A percentile compares a stretch with the other conserved stretches of the same genome.
Conservation (phyloP, 2,888 invertebrate species). For the Conops quadrifasciatus region DNA sequence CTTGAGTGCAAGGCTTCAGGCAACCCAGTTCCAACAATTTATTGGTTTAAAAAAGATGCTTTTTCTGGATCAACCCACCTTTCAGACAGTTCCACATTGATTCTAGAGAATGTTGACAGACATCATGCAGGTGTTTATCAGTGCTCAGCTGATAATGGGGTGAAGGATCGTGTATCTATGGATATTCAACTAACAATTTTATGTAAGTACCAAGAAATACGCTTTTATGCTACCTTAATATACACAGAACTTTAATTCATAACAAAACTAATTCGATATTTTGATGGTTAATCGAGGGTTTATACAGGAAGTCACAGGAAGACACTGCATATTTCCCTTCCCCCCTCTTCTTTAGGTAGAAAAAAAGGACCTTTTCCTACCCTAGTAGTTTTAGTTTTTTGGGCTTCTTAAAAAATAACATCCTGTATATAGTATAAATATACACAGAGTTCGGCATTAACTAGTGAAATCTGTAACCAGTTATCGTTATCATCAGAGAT, state of each 20-base stretch:
- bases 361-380: too few relatives aligned
- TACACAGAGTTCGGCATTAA: too few relatives aligned
- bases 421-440: too few relatives aligned
- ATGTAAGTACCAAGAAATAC: conserved; percentile 62
- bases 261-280: conserved; percentile 15
- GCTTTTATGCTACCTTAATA: background rate
- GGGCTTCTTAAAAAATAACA: too few relatives aligned
- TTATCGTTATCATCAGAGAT: too few relatives aligned
- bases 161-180: conserved; percentile 67
- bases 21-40: conserved; percentile 77
- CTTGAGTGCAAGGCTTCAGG: conserved; percentile 77
- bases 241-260: conserved; percentile 2
- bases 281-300: too few relatives aligned
- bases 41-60: conserved; percentile 72
- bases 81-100: conserved; percentile 66
- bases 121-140: conserved; percentile 68
- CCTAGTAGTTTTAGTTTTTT: too few relatives aligned
- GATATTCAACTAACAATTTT: conserved; percentile 68
- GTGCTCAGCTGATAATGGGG: conserved; percentile 68
- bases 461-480: too few relatives aligned
- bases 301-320: too few relatives aligned
- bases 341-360: too few relatives aligned
- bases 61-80: conserved; percentile 65
- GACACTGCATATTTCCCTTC: too few relatives aligned
- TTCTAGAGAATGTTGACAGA: conserved; percentile 67